A percentile compares a stretch with the other conserved stretches of the same genome.
Evolutionary conservation across 2,113 vertebrate genomes (phyloP).

Genomic region (Dryoscopus gambensis): DNA sequence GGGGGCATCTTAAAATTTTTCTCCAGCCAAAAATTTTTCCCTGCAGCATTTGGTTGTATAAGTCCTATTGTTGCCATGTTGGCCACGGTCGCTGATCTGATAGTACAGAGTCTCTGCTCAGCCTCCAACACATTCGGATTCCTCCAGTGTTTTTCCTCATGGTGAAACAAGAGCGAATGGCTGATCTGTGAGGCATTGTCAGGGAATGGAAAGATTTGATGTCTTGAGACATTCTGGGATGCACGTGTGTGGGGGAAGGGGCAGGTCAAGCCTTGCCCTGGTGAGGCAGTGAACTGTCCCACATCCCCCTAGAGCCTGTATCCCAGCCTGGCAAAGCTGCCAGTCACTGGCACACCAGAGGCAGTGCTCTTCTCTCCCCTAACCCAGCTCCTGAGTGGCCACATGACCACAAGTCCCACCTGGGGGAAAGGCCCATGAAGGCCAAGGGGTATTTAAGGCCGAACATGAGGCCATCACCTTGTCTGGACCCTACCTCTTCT

Average conservation of each 20-base stretch:
- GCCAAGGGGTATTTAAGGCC: not conserved
- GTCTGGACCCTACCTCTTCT: not conserved
- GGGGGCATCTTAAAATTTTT: not conserved
- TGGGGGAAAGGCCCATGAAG: not conserved
- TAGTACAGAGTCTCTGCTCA: not conserved
- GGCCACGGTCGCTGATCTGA: not conserved
- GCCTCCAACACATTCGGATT: not conserved
- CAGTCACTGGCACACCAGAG: not conserved
- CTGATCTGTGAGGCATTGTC: not conserved
- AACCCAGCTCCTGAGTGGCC: not conserved
- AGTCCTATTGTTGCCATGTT: not conserved
- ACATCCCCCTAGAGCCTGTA: not conserved
- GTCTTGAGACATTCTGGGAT: no score
- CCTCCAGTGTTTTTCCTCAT: not conserved
- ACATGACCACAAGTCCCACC: not conserved
- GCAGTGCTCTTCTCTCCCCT: not conserved
- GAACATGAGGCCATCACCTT: not conserved
- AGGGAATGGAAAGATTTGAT: not conserved
- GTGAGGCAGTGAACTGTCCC: not conserved
- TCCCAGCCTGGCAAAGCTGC: not conserved
- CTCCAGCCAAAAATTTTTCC: rapidly evolving
- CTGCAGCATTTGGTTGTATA: not conserved
- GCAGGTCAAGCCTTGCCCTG: not conserved
- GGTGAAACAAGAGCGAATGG: not conserved
- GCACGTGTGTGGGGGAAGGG: not conserved